These are phyloP conservation scores for Leucosticte australis DNA, from an alignment of 2,113 vertebrate species.

Conservation along the genomic window DNA sequence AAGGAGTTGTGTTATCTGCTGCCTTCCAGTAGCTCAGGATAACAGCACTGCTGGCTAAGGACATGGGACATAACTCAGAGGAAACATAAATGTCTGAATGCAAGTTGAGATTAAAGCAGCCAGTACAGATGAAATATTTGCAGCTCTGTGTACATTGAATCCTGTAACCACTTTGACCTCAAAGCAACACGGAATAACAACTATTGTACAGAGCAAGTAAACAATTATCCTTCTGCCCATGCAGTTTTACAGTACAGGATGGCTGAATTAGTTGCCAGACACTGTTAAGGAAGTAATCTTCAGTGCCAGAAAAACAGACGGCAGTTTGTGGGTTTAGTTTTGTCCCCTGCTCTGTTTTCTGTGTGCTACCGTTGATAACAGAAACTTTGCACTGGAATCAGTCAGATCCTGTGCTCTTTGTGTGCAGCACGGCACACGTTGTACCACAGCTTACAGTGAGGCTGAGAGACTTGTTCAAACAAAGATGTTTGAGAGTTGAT, in stretches of 20 bases:
- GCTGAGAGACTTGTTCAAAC: neutral
- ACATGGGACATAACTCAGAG: neutral
- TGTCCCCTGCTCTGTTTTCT: neutral
- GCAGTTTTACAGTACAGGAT: neutral
- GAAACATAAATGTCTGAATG: neutral
- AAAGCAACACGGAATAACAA: neutral
- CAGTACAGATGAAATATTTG: neutral
- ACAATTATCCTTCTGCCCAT: neutral
- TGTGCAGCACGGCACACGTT: neutral
- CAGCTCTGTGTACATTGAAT: neutral
- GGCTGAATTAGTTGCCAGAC: neutral
- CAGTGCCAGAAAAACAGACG: neutral
- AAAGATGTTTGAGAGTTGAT: neutral
- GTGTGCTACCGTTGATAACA: neutral
- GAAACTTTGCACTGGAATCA: neutral
- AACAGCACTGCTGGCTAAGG: neutral
- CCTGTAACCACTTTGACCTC: neutral
- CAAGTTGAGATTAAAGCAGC: neutral
- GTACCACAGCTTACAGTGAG: neutral
- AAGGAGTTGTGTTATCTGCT: neutral
- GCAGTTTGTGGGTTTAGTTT: neutral
- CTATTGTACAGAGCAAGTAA: neutral
- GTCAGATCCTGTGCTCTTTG: neutral
- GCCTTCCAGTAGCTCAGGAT: neutral
- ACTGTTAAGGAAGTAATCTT: neutral